Conservation (phyloP, 1,140 invertebrate genomes). For the Aphidius ervi region DNA sequence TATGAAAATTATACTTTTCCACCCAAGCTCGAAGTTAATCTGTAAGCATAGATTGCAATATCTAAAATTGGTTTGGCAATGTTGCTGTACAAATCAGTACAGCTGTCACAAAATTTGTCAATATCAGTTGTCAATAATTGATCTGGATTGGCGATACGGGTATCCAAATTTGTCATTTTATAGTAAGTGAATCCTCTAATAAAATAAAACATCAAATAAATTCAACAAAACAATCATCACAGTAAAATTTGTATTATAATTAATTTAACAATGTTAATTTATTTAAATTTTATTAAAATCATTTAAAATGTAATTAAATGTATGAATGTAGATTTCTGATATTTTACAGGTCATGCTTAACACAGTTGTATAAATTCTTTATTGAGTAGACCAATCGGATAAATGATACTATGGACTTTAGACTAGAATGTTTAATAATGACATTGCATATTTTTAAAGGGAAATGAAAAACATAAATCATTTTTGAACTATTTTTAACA, state of each 20-base stretch:
- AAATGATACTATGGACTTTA: no score
- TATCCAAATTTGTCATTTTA: slow-evolving; percentile 94
- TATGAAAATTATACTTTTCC: slow-evolving; percentile 57
- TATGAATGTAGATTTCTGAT: slow-evolving; percentile 1
- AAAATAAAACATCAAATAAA: slow-evolving; percentile 36
- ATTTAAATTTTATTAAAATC: no score
- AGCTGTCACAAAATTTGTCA: slow-evolving; percentile 94
- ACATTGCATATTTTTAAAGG: no score
- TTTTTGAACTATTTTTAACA: no score
- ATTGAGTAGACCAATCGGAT: no score
- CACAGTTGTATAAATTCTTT: no score
- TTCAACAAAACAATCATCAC: neutral
- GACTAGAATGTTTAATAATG: no score
- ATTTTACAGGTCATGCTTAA: no score
- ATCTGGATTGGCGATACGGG: slow-evolving; percentile 91
- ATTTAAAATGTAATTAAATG: slow-evolving; percentile 4
- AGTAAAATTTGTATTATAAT: no score
- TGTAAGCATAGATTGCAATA: slow-evolving; percentile 90
- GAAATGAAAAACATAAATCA: no score
- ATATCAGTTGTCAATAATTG: slow-evolving; percentile 95
- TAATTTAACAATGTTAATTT: no score
- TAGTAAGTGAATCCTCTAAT: slow-evolving; percentile 91
- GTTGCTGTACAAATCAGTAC: slow-evolving; percentile 94
- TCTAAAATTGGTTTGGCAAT: slow-evolving; percentile 95
- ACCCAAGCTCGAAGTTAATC: slow-evolving; percentile 81